A percentile compares a stretch with the other conserved stretches of the same genome.
Evolutionary conservation across 2,113 vertebrate genomes (phyloP).

Genomic region (Echinops telfairi): DNA sequence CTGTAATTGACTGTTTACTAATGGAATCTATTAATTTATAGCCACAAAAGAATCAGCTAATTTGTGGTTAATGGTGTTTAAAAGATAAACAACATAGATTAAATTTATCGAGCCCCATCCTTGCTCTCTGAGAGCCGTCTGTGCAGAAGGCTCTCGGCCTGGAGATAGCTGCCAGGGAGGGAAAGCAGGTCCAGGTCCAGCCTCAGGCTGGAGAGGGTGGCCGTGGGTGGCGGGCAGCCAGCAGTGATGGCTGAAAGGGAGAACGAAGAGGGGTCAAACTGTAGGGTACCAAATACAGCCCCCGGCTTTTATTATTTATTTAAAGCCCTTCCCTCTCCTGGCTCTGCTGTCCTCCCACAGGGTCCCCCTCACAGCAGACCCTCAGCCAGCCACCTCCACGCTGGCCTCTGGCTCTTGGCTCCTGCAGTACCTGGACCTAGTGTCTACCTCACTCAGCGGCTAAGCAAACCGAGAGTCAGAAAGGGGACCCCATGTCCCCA

Average conservation of each 20-base stretch:
- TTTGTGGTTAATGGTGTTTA: slow-evolving; percentile 84
- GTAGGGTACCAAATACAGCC: background rate
- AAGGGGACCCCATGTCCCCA: background rate
- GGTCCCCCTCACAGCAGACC: background rate
- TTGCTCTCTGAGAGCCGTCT: background rate
- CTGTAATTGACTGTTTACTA: slow-evolving; percentile 83
- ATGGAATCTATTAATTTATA: slow-evolving; percentile 86
- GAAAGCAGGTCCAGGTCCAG: background rate
- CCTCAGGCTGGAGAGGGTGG: background rate
- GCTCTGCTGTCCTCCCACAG: background rate
- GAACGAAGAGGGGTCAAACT: background rate
- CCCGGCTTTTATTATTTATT: background rate
- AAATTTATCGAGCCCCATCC: slow-evolving; percentile 50
- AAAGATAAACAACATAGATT: slow-evolving; percentile 84
- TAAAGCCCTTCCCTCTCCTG: background rate
- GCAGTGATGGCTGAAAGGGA: background rate
- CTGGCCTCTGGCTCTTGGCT: background rate
- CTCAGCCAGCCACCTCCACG: background rate
- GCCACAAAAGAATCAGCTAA: slow-evolving; percentile 79
- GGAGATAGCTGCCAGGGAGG: background rate
- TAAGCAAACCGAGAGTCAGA: background rate
- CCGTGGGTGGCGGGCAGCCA: fast-evolving
- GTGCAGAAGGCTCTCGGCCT: background rate
- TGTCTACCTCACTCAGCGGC: background rate
- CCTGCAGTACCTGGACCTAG: background rate